Conservation (phyloP, 2,113 vertebrate genomes). For the Setophaga kirtlandii region DNA sequence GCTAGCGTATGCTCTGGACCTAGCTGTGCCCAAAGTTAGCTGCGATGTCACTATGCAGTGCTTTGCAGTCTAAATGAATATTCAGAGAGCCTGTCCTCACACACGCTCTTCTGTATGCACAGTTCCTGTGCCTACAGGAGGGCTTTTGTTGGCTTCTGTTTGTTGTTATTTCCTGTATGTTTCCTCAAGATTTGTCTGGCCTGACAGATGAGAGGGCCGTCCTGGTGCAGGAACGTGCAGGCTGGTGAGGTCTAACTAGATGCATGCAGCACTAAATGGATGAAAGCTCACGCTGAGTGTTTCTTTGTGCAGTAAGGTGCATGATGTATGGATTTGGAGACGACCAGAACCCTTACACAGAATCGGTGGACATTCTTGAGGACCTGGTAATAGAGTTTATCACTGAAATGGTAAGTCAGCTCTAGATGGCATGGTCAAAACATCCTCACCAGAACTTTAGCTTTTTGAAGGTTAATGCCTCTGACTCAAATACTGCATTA, state of each 20-base stretch:
- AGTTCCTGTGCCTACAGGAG: background rate
- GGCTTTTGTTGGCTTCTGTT: background rate
- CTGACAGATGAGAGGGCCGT: accelerated
- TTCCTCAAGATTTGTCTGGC: background rate
- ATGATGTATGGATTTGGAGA: slow-evolving; percentile 99
- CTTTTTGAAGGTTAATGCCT: background rate
- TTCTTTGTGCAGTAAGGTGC: slow-evolving; percentile 82
- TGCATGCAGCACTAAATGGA: background rate
- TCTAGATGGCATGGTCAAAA: background rate
- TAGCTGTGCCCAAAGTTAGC: background rate
- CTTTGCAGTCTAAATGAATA: background rate
- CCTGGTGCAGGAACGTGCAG: too few relatives aligned
- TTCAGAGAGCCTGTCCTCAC: background rate
- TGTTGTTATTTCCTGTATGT: background rate
- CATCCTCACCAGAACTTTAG: background rate
- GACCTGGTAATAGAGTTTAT: slow-evolving; percentile 98
- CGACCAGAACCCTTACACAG: slow-evolving; percentile 98
- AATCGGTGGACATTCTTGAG: slow-evolving; percentile 97
- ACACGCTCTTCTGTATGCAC: accelerated
- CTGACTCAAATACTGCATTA: background rate
- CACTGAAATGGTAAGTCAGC: slow-evolving; percentile 90
- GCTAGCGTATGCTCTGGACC: background rate
- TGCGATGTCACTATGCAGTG: accelerated
- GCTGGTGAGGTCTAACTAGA: background rate
- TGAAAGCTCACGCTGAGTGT: background rate